These are phyloP conservation scores for Ennomos quercinarius DNA, from an alignment of 2,888 invertebrate genomes.

Conservation along the genomic window DNA sequence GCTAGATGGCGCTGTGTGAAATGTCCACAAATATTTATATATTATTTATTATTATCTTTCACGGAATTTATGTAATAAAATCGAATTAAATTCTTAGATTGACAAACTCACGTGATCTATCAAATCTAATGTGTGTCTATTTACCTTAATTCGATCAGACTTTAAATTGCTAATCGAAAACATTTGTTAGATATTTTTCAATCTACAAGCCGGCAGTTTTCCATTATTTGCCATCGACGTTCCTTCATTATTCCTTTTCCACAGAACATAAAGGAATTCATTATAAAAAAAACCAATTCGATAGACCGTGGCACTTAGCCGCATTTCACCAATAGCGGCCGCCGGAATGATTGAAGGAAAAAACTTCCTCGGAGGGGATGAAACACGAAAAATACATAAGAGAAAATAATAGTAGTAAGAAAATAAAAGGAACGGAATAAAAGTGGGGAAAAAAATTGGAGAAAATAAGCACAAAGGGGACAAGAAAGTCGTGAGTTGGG, in stretches of 20 bases:
- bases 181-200: constrained; percentile 24
- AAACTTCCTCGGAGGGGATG: constrained; percentile 69
- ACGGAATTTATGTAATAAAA: too few species aligned
- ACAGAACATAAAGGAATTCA: constrained; percentile 73
- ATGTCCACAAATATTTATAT: too few species aligned
- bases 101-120: too few species aligned
- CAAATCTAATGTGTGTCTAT: too few species aligned
- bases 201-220: constrained; percentile 18
- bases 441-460: constrained; percentile 80
- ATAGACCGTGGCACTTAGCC: constrained; percentile 71
- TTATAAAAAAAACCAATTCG: constrained; percentile 76
- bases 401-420: constrained; percentile 82
- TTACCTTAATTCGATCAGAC: background rate
- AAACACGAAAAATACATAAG: constrained; percentile 82
- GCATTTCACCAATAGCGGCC: constrained; percentile 79
- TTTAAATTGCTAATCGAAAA: constrained; percentile 5
- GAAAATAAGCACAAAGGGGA: constrained; percentile 84
- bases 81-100: too few species aligned
- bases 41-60: too few species aligned
- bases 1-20: too few species aligned
- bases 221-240: constrained; percentile 33
- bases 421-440: constrained; percentile 79
- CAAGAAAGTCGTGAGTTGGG: constrained; percentile 75
- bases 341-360: constrained; percentile 77
- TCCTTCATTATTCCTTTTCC: constrained; percentile 67